Evolutionary conservation across 2,797 vertebrate genomes (phyloP).

Genomic region (Rhadinocentrus ornatus): DNA sequence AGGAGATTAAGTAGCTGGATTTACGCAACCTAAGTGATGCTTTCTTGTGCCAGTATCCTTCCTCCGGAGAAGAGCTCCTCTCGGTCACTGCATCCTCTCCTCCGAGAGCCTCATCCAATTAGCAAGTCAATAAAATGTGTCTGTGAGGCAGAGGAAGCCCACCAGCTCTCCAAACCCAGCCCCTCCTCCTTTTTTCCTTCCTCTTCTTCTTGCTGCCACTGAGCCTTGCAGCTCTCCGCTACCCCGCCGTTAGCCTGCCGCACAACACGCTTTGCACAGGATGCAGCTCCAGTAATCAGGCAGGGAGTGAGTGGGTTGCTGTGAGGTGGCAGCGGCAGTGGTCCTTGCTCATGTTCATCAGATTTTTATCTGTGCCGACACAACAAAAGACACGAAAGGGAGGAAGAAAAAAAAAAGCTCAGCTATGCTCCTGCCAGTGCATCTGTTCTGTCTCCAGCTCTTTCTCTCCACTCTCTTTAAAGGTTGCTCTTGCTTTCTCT

Average conservation of each 20-base stretch:
- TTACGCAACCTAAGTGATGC: conserved; percentile 45
- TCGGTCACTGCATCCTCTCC: conserved; percentile 80
- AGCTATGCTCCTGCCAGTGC: conserved; percentile 60
- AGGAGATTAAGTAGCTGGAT: conserved; percentile 49
- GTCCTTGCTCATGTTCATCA: conserved; percentile 50
- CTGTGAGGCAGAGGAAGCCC: conserved; percentile 79
- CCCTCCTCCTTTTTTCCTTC: conserved; percentile 70
- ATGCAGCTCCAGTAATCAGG: conserved; percentile 51
- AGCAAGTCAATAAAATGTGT: conserved; percentile 86
- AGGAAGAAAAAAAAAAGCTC: conserved; percentile 4
- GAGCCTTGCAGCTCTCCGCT: conserved; percentile 63
- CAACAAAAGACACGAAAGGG: conserved; percentile 62
- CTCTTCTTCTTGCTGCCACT: conserved; percentile 60
- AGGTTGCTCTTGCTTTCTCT: conserved; percentile 54
- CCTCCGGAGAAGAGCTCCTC: conserved; percentile 69
- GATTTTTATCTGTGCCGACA: conserved; percentile 61
- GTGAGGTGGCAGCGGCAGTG: conserved; percentile 38
- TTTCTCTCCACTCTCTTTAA: conserved; percentile 45
- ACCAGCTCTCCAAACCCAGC: conserved; percentile 71
- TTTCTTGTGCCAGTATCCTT: conserved; percentile 60
- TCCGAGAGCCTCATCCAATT: conserved; percentile 83
- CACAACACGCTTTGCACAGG: conserved; percentile 57
- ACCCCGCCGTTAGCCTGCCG: conserved; percentile 57
- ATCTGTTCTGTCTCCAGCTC: conserved; percentile 61
- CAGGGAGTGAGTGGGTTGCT: conserved; percentile 41